These are phyloP conservation scores for Xiphorhynchus erythropygius DNA, from an alignment of 2,797 vertebrate species.

Conservation along the genomic window DNA sequence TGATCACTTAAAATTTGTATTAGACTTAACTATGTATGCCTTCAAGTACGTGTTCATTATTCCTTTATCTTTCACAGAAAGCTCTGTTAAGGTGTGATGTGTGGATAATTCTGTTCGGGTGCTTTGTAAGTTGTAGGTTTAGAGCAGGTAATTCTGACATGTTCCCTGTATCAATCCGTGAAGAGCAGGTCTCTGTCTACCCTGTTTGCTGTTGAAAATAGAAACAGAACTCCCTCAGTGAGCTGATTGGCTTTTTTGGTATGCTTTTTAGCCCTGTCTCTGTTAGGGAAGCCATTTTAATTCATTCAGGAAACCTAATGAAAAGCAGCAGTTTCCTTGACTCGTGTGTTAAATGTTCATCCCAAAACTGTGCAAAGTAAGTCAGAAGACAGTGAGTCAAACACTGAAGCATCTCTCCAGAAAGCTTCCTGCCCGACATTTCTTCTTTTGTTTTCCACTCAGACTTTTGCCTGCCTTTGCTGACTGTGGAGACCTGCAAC, in stretches of 20 bases:
- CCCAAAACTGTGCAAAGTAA: not conserved
- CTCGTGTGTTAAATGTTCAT: not conserved
- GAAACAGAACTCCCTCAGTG: not conserved
- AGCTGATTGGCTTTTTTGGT: not conserved
- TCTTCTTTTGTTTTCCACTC: constrained; percentile 13
- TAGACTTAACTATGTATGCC: not conserved
- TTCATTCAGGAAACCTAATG: not conserved
- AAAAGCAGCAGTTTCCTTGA: not conserved
- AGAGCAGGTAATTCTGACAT: not conserved
- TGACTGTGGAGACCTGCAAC: not conserved
- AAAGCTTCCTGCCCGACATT: not conserved
- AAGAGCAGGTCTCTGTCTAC: not conserved
- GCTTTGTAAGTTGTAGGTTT: not conserved
- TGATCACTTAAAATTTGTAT: not conserved
- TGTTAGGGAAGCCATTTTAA: not conserved
- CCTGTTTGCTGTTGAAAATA: not conserved
- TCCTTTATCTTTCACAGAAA: not conserved
- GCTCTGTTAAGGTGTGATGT: not conserved
- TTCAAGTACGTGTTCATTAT: not conserved
- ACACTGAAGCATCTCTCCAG: not conserved
- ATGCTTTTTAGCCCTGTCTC: not conserved
- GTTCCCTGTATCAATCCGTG: constrained; percentile 51
- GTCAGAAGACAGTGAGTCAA: not conserved
- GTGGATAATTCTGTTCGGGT: not conserved
- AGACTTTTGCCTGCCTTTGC: constrained; percentile 21